A percentile compares a stretch with the other conserved stretches of the same genome.
Evolutionary conservation across 2,888 invertebrate species (phyloP).

Genomic region (Thereva unica): DNA sequence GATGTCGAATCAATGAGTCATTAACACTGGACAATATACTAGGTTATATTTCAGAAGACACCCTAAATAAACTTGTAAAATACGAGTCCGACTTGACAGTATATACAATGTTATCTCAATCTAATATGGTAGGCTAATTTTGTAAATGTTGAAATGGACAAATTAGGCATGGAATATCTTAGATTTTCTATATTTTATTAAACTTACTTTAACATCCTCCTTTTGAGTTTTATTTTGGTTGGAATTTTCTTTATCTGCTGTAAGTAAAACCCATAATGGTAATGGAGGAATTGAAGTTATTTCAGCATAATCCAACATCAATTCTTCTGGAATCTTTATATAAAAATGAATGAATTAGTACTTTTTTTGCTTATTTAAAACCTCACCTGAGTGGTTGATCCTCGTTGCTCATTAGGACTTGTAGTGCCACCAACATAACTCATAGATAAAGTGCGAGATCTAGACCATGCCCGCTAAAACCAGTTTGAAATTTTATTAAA

Average conservation of each 20-base stretch:
- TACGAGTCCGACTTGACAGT: no score
- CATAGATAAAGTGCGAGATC: constrained; percentile 86
- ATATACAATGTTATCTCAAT: no score
- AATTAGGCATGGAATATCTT: no score
- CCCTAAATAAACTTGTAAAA: no score
- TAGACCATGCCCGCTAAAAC: constrained; percentile 79
- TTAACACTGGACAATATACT: no score
- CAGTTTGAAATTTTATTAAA: constrained; percentile 1
- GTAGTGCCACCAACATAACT: constrained; percentile 79
- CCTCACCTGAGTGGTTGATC: constrained; percentile 70
- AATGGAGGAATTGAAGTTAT: constrained; percentile 97
- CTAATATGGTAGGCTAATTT: no score
- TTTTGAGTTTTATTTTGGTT: constrained; percentile 54
- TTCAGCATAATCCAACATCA: constrained; percentile 91
- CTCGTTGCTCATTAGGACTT: constrained; percentile 76
- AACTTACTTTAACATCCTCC: constrained; percentile 61
- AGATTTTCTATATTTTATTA: no score
- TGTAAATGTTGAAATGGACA: no score
- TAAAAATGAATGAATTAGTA: not conserved
- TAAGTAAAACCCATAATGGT: constrained; percentile 93
- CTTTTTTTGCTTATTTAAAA: not conserved
- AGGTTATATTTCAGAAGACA: no score
- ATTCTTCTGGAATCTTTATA: constrained; percentile 76
- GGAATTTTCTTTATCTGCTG: constrained; percentile 88
- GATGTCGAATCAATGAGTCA: no score